Evolutionary conservation across 2,888 invertebrate genomes (phyloP).

Genomic region (Philonicus albiceps): DNA sequence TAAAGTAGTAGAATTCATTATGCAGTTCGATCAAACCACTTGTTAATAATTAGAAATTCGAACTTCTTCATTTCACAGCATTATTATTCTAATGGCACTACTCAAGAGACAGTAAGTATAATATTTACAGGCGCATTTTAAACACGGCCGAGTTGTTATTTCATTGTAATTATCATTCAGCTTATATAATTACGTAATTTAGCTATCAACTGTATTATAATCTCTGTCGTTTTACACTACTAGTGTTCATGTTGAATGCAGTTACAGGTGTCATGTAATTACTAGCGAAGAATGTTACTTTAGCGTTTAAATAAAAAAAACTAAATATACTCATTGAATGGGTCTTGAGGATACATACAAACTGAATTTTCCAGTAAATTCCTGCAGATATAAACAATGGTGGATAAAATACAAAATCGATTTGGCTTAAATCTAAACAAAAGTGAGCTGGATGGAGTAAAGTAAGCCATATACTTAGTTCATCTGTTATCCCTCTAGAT

Average conservation of each 20-base stretch:
- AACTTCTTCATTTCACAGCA: neutral
- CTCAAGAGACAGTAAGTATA: neutral
- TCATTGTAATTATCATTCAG: neutral
- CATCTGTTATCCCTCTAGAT: constrained; percentile 57
- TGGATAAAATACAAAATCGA: constrained; percentile 11
- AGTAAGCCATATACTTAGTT: neutral
- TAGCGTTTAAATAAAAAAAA: constrained; percentile 29
- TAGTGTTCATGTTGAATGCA: neutral
- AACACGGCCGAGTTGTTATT: neutral
- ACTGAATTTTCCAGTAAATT: neutral
- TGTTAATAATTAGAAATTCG: neutral
- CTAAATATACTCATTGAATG: constrained; percentile 8
- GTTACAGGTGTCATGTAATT: constrained; percentile 6
- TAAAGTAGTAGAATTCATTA: neutral
- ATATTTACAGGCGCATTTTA: neutral
- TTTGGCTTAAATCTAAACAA: constrained; percentile 17
- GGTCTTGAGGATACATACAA: constrained; percentile 7
- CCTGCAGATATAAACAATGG: neutral
- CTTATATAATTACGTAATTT: constrained; percentile 7
- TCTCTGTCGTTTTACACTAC: neutral
- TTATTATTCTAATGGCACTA: neutral
- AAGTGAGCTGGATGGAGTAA: constrained; percentile 31
- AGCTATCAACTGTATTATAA: constrained; percentile 12
- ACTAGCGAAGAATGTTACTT: neutral
- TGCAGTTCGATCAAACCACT: neutral